Evolutionary conservation across 2,888 invertebrate species (phyloP).

Genomic region (Geophilus truncorum): DNA sequence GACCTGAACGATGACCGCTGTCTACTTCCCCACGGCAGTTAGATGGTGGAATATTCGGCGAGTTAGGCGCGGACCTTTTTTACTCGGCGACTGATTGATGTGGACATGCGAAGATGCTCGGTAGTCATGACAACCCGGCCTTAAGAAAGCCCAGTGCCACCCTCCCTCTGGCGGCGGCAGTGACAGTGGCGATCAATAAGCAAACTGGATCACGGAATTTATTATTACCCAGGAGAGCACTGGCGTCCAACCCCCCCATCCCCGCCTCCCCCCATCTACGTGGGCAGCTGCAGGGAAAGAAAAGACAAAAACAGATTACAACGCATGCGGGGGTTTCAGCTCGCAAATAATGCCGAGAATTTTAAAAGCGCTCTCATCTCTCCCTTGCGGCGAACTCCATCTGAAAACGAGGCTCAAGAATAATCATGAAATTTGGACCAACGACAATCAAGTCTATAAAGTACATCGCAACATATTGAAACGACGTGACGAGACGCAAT

Average conservation of each 20-base stretch:
- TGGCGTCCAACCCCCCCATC: background rate
- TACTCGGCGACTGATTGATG: background rate
- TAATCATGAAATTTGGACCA: conserved; percentile 12
- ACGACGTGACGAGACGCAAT: conserved; percentile 2
- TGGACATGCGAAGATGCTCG: conserved; percentile 22
- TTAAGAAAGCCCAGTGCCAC: background rate
- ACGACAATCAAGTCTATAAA: conserved; percentile 4
- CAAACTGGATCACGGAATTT: conserved; percentile 30
- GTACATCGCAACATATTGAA: conserved; percentile 11
- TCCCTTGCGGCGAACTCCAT: conserved; percentile 16
- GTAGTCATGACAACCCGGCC: conserved; percentile 22
- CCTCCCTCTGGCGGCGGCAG: conserved; percentile 22
- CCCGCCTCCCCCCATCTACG: background rate
- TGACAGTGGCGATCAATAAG: conserved; percentile 31
- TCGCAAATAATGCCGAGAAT: conserved; percentile 20
- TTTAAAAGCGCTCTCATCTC: conserved; percentile 20
- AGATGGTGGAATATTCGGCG: background rate
- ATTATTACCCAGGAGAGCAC: conserved; percentile 28
- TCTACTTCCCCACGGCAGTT: background rate
- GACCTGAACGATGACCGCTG: background rate
- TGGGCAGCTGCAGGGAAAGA: conserved; percentile 22
- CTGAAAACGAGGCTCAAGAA: conserved; percentile 16
- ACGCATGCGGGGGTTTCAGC: conserved; percentile 5
- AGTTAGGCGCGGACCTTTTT: background rate
- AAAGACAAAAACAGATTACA: conserved; percentile 20